Base-by-base conservation (phyloP, 1,140 invertebrate species). In the Xylocopa sonorina region DNA sequence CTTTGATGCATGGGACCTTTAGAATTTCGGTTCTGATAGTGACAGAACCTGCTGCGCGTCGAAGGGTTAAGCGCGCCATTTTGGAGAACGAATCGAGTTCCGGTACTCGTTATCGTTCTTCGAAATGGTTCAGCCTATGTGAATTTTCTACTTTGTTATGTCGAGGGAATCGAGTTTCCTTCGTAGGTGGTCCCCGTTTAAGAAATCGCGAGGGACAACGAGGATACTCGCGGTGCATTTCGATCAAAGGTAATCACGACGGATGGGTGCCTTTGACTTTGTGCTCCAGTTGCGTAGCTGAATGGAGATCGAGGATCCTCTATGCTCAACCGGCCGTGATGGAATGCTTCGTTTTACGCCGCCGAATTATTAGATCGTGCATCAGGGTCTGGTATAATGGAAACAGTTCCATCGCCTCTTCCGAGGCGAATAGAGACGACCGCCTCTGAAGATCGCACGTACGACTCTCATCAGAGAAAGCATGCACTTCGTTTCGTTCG, bases 231-330 rank as follows among this genome's bases (percentile, higher is more conserved):
- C 32, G 48, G 34, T 38, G 24, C 34, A 32, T 57, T 53, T 41
- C 9, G 53, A 38, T 69, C 64, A 48, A 50, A 60, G 43, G 21
- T 67, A 67, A 66, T 76, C 73, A 41, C 63, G 34, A 55, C 63
- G 50, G 73, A 34, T 46, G 27, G 62, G 48, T 48, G n/a, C 18
- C 41, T n/a, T n/a, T n/a, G 29, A 32, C 24, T 69, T 69, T 77
- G 51, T 77, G 53, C 74, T 77, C 64, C 74, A 77, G 29, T 76
- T 76, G 53, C 51, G 32, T 69, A 48, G 74, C 18, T 60, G 64
- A 77, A 69, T 69, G 43, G 32, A 48, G 32, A 77, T 50, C 74
- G 41, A 32, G 34, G 27, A n/a, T n/a, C n/a, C 29, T 67, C 14
- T 46, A 27, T 38, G 63, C 38, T 58, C 64, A 57, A 57, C 51